Evolutionary conservation across 2,113 vertebrate species (phyloP).

Genomic region (Coreoperca whiteheadi): DNA sequence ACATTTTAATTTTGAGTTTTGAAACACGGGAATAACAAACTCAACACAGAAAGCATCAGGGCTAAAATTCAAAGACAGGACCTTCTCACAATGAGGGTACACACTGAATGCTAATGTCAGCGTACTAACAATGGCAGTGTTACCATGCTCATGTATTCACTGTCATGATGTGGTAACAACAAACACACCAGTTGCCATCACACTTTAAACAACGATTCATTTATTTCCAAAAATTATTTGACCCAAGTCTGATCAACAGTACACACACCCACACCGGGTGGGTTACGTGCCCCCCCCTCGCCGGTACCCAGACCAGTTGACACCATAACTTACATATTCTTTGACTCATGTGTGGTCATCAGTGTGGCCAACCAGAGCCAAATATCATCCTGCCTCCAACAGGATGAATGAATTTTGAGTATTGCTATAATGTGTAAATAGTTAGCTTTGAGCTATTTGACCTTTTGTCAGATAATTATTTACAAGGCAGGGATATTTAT

Average conservation of each 20-base stretch:
- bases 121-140: too few species aligned
- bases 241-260: neutral
- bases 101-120: neutral
- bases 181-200: neutral
- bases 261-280: neutral
- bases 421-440: constrained; percentile 1
- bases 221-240: neutral
- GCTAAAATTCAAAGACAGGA: neutral
- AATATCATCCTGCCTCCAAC: neutral
- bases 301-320: neutral
- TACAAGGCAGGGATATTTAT: constrained; percentile 37
- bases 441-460: constrained; percentile 43
- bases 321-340: neutral
- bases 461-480: constrained; percentile 33
- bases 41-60: neutral
- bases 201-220: neutral
- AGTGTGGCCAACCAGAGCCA: neutral
- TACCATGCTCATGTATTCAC: neutral
- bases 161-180: neutral
- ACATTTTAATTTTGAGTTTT: too few species aligned
- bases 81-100: neutral
- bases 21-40: too few species aligned
- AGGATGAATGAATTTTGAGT: neutral
- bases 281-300: neutral
- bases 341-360: neutral